Evolutionary conservation across 1,140 invertebrate genomes (phyloP).

Genomic region (Lordiphosa mommai): DNA sequence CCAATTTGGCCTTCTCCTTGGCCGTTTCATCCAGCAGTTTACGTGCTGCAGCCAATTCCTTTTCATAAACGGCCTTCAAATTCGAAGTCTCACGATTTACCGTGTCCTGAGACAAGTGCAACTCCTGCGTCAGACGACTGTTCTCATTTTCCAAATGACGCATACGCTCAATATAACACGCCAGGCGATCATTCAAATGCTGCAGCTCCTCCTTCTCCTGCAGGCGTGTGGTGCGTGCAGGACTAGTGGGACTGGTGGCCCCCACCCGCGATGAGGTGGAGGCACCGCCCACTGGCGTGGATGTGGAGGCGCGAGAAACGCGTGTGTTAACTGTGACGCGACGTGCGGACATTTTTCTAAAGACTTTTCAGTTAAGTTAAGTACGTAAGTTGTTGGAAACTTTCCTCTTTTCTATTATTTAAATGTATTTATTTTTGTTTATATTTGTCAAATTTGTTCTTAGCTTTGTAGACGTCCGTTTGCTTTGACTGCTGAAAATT

Average conservation of each 20-base stretch:
- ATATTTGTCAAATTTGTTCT: constrained; percentile 1
- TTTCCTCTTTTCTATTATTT: constrained; percentile 4
- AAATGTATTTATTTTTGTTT: constrained; percentile 6
- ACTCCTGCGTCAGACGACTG: constrained; percentile 88
- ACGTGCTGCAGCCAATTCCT: constrained; percentile 93
- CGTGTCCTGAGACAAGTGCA: constrained; percentile 89
- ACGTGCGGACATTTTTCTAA: constrained; percentile 63
- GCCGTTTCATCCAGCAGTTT: constrained; percentile 94
- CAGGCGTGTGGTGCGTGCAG: constrained; percentile 91
- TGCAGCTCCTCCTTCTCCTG: constrained; percentile 97
- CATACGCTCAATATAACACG: constrained; percentile 96
- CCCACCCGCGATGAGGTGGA: constrained; percentile 50
- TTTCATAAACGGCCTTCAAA: constrained; percentile 95
- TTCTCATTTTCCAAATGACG: constrained; percentile 95
- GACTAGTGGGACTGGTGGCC: constrained; percentile 82
- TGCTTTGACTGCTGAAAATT: constrained; percentile 56
- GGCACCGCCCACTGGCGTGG: constrained; percentile 62
- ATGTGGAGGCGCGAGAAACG: constrained; percentile 70
- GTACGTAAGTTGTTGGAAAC: constrained; percentile 31
- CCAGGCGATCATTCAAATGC: constrained; percentile 96
- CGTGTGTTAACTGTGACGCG: constrained; percentile 68
- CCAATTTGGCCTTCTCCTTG: constrained; percentile 90
- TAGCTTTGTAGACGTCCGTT: constrained; percentile 40
- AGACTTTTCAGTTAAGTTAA: constrained; percentile 31
- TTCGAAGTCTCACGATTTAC: constrained; percentile 91